Conservation (phyloP, 2,888 invertebrate genomes). For the Tenthredo mesomela region DNA sequence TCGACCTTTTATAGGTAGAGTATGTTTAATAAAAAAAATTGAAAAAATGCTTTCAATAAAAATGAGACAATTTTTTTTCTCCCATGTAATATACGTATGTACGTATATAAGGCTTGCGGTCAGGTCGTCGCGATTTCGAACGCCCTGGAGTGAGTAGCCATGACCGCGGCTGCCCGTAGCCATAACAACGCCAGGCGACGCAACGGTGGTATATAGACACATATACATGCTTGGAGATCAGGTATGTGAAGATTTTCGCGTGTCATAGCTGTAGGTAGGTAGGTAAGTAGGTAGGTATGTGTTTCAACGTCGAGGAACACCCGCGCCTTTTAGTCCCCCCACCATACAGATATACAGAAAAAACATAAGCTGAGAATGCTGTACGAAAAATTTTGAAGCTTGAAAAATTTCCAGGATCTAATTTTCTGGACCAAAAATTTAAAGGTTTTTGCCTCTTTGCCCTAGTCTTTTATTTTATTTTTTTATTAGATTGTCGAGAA, state of each 20-base stretch:
- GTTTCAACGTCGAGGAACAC: constrained; percentile 1
- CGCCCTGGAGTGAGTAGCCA: constrained; percentile 56
- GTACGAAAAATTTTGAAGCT: neutral
- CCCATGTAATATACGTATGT: neutral
- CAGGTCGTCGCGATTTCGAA: constrained; percentile 49
- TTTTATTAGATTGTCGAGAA: neutral
- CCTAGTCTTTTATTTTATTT: no score
- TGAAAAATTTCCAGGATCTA: no score
- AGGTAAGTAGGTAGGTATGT: neutral
- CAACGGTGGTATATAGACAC: neutral
- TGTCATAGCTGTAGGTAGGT: constrained; percentile 18
- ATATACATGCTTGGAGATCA: neutral
- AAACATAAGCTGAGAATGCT: neutral
- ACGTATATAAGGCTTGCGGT: neutral
- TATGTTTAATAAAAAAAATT: neutral
- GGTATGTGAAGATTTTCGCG: constrained; percentile 17
- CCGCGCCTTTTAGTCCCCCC: neutral
- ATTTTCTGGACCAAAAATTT: no score
- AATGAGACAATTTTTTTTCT: neutral
- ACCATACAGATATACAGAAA: neutral
- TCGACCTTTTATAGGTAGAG: neutral
- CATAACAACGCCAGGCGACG: constrained; percentile 70
- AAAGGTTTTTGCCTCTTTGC: no score
- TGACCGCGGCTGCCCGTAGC: constrained; percentile 71
- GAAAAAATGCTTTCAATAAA: neutral